These are phyloP conservation scores for Diphyllodes magnificus DNA, from an alignment of 2,113 vertebrate genomes.

Conservation along the genomic window DNA sequence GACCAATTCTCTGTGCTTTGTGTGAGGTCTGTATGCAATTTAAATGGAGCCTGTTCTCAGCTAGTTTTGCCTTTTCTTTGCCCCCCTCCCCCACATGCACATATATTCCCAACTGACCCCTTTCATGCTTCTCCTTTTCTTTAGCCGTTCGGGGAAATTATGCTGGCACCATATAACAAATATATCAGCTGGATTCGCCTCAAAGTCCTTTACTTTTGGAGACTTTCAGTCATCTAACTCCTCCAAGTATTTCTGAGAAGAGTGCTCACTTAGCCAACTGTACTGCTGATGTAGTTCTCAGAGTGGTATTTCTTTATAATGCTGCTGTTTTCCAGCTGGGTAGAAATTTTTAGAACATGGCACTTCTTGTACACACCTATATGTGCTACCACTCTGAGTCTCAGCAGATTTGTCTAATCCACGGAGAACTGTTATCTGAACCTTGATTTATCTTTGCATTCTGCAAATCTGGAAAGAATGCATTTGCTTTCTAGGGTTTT, in stretches of 20 bases:
- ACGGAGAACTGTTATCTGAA: neutral
- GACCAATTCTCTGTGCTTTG: conserved; percentile 62
- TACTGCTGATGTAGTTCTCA: neutral
- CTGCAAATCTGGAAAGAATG: neutral
- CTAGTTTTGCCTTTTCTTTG: conserved; percentile 51
- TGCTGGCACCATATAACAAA: conserved; percentile 19
- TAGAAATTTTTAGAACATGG: neutral
- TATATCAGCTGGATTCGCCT: neutral
- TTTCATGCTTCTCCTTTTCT: conserved; percentile 18
- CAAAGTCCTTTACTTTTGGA: neutral
- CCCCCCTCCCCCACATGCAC: conserved; percentile 1
- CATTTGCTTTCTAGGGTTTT: neutral
- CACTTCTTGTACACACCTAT: neutral
- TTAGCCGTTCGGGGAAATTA: neutral
- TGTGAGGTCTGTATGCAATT: conserved; percentile 63
- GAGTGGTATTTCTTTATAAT: neutral
- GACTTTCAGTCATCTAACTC: neutral
- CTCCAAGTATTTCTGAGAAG: conserved; percentile 24
- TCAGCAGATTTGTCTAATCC: neutral
- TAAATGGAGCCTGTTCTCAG: conserved; percentile 42
- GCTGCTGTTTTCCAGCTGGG: neutral
- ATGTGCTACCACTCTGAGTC: neutral
- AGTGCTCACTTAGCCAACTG: neutral
- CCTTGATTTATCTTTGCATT: neutral
- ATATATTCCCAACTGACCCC: conserved; percentile 34